These are phyloP conservation scores for Neodiprion pinetum DNA, from an alignment of 1,140 invertebrate genomes.

Conservation along the genomic window DNA sequence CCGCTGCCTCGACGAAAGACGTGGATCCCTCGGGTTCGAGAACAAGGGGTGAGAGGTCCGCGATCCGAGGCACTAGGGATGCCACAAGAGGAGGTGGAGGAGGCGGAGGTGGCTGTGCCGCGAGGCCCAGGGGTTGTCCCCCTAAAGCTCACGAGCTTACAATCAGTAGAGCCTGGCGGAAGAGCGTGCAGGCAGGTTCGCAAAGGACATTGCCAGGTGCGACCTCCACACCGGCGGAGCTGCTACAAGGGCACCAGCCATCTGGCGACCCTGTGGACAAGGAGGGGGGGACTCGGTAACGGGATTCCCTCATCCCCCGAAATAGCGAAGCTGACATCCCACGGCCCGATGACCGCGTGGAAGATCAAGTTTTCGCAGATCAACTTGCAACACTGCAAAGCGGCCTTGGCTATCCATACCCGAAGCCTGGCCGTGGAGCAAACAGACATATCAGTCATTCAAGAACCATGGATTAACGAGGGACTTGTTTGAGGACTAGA, in stretches of 20 bases:
- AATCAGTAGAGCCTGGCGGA: neutral
- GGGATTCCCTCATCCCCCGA: neutral
- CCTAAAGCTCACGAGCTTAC: neutral
- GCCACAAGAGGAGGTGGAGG: neutral
- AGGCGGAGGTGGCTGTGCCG: neutral
- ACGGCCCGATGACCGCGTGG: neutral
- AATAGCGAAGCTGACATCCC: neutral
- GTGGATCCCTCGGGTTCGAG: too few species aligned
- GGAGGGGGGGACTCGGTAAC: neutral
- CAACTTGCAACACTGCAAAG: neutral
- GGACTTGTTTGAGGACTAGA: neutral
- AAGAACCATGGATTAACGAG: neutral
- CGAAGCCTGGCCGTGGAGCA: neutral
- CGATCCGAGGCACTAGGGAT: neutral
- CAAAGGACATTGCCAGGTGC: too few species aligned
- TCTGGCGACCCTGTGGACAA: neutral
- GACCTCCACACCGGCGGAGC: too few species aligned
- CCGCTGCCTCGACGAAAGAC: too few species aligned
- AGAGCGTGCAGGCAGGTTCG: too few species aligned
- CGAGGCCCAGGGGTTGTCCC: neutral
- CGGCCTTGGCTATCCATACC: neutral
- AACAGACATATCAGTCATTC: neutral
- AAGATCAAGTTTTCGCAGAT: slow-evolving; percentile 1
- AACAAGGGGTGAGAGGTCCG: neutral
- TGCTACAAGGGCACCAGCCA: neutral